A percentile compares a stretch with the other conserved stretches of the same genome.
Evolutionary conservation across 1,140 invertebrate genomes (phyloP).

Genomic region (Drosophila mojavensis): DNA sequence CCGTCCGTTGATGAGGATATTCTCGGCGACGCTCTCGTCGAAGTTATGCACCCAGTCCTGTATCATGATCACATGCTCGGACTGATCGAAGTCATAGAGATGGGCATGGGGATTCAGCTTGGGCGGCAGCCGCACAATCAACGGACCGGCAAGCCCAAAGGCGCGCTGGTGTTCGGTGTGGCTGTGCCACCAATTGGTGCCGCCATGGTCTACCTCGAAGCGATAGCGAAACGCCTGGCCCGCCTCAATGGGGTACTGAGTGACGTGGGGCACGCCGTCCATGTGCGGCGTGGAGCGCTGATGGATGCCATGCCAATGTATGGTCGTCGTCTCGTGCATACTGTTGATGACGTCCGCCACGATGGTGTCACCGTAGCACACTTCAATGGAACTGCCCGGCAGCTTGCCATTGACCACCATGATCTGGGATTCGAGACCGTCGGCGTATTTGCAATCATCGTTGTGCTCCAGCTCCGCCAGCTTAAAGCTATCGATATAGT

Average conservation of each 20-base stretch:
- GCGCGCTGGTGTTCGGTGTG: slow-evolving; percentile 84
- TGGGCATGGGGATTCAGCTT: slow-evolving; percentile 66
- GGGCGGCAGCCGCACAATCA: slow-evolving; percentile 82
- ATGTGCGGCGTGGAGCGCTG: slow-evolving; percentile 85
- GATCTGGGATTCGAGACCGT: slow-evolving; percentile 85
- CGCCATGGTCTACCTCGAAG: slow-evolving; percentile 84
- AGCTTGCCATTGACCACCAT: slow-evolving; percentile 86
- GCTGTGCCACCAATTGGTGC: slow-evolving; percentile 82
- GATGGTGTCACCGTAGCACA: slow-evolving; percentile 86
- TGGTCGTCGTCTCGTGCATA: slow-evolving; percentile 84
- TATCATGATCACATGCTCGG: slow-evolving; percentile 79
- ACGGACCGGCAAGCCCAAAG: slow-evolving; percentile 84
- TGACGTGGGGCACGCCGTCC: slow-evolving; percentile 89
- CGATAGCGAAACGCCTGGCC: slow-evolving; percentile 86
- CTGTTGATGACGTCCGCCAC: slow-evolving; percentile 87
- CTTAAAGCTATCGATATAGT: slow-evolving; percentile 58
- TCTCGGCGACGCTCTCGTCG: slow-evolving; percentile 81
- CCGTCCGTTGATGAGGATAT: slow-evolving; percentile 85
- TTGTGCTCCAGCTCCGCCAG: slow-evolving; percentile 37
- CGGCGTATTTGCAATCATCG: slow-evolving; percentile 86
- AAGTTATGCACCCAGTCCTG: slow-evolving; percentile 82
- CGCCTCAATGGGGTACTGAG: slow-evolving; percentile 88
- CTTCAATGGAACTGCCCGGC: slow-evolving; percentile 86
- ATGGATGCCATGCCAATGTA: slow-evolving; percentile 86
- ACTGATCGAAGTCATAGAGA: slow-evolving; percentile 82